phyloP scores from a whole-genome alignment of 1,140 invertebrate species.

The Drosophila pseudoananassae region DNA sequence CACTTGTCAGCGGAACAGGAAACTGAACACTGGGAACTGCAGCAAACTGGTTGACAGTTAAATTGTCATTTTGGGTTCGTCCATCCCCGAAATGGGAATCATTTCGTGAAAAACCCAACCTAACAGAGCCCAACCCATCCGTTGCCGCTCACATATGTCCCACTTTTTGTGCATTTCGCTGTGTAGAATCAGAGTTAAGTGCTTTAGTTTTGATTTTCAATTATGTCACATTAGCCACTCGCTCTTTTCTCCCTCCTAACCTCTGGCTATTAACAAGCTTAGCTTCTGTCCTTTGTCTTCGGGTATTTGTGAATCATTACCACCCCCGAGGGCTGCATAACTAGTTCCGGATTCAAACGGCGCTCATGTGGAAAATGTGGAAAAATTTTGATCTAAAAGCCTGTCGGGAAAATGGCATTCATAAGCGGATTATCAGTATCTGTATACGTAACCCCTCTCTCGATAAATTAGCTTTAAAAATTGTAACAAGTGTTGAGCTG shows the following conservation, averaged over 20 bases:
- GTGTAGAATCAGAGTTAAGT: constrained; percentile 72
- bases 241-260: constrained; percentile 1
- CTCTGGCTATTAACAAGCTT: constrained; percentile 64
- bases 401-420: constrained; percentile 58
- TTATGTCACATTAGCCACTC: constrained; percentile 80
- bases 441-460: constrained; percentile 9
- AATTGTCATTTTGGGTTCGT: constrained; percentile 69
- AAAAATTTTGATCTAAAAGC: constrained; percentile 57
- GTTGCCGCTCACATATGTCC: constrained; percentile 66
- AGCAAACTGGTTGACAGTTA: constrained; percentile 74
- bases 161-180: constrained; percentile 74
- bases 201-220: constrained; percentile 83
- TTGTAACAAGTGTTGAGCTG: constrained; percentile 71
- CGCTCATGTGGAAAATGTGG: constrained; percentile 71
- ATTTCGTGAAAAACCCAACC: neutral
- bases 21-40: constrained; percentile 2
- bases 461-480: constrained; percentile 73
- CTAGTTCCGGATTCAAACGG: constrained; percentile 44
- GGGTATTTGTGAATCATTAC: constrained; percentile 56
- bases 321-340: constrained; percentile 37
- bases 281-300: constrained; percentile 47
- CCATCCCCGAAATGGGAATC: constrained; percentile 33
- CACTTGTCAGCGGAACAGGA: constrained; percentile 68
- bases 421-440: constrained; percentile 72
- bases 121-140: neutral